phyloP scores from a whole-genome alignment of 2,888 invertebrate species.

The Dastarcus helophoroides region DNA sequence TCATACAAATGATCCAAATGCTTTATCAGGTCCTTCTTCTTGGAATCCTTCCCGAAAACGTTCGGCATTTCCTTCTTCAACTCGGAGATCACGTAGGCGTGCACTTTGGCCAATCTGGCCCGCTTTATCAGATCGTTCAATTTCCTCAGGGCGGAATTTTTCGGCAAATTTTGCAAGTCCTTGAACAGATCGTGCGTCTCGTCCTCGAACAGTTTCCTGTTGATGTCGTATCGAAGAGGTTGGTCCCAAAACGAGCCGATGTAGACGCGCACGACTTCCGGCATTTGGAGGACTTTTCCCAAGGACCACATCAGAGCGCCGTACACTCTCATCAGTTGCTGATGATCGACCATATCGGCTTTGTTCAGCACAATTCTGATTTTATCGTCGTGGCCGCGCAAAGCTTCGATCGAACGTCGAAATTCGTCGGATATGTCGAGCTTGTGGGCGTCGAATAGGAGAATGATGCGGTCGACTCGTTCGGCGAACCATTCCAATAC shows the following conservation, averaged over 20 bases:
- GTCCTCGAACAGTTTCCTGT: constrained; percentile 84
- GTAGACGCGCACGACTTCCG: constrained; percentile 97
- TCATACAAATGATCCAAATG: constrained; percentile 81
- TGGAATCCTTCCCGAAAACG: constrained; percentile 90
- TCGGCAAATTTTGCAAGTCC: constrained; percentile 88
- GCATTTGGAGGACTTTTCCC: constrained; percentile 94
- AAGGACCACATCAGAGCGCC: constrained; percentile 99
- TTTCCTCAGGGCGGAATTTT: constrained; percentile 92
- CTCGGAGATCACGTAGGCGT: constrained; percentile 93
- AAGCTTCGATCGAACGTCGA: constrained; percentile 88
- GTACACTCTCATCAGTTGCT: constrained; percentile 96
- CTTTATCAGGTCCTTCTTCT: constrained; percentile 93
- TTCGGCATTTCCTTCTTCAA: constrained; percentile 92
- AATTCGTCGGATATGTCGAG: constrained; percentile 99
- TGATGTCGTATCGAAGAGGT: constrained; percentile 85
- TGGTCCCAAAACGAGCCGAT: constrained; percentile 99
- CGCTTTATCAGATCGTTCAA: constrained; percentile 96
- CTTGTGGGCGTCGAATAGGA: constrained; percentile 97
- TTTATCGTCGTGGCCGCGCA: constrained; percentile 92
- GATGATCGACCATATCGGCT: constrained; percentile 98
- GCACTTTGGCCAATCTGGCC: constrained; percentile 92
- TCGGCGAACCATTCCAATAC: constrained; percentile 99
- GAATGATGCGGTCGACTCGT: constrained; percentile 91
- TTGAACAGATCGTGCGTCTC: constrained; percentile 90
- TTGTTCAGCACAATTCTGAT: constrained; percentile 97